phyloP scores from a whole-genome alignment of 2,888 invertebrate genomes.

The Yponomeuta evonymella region DNA sequence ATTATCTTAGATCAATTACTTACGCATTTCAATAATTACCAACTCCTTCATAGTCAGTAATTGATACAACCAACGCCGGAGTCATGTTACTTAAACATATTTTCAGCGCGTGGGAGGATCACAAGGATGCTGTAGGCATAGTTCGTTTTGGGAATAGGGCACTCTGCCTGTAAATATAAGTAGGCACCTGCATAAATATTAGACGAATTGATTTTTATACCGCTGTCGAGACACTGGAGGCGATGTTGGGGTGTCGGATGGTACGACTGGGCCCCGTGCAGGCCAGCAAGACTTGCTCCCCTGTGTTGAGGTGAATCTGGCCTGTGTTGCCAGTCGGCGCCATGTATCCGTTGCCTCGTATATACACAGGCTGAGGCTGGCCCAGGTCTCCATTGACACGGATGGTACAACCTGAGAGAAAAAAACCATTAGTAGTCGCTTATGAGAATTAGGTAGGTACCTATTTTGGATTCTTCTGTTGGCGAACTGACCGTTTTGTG shows the following conservation, averaged over 20 bases:
- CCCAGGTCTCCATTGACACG: constrained; percentile 66
- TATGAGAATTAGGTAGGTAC: background rate
- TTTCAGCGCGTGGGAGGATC: too few relatives aligned
- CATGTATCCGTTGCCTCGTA: constrained; percentile 53
- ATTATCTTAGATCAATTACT: too few relatives aligned
- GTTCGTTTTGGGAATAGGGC: too few relatives aligned
- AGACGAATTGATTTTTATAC: background rate
- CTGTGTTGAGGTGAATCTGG: constrained; percentile 39
- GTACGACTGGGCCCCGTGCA: constrained; percentile 49
- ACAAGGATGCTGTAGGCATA: too few relatives aligned
- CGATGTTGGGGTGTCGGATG: constrained; percentile 40
- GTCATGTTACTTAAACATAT: too few relatives aligned
- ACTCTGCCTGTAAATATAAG: too few relatives aligned
- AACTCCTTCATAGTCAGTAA: too few relatives aligned
- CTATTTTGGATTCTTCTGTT: background rate
- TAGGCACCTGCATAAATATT: too few relatives aligned
- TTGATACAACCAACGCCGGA: too few relatives aligned
- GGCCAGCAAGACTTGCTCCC: constrained; percentile 48
- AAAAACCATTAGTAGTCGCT: constrained; percentile 3
- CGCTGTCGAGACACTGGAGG: background rate
- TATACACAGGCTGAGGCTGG: constrained; percentile 77
- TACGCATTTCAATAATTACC: too few relatives aligned
- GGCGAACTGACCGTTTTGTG: constrained; percentile 34
- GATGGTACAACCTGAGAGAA: constrained; percentile 54
- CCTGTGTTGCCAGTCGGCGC: constrained; percentile 50